These are phyloP conservation scores for Apteryx mantelli DNA, from an alignment of 2,113 vertebrate genomes.

Conservation along the genomic window DNA sequence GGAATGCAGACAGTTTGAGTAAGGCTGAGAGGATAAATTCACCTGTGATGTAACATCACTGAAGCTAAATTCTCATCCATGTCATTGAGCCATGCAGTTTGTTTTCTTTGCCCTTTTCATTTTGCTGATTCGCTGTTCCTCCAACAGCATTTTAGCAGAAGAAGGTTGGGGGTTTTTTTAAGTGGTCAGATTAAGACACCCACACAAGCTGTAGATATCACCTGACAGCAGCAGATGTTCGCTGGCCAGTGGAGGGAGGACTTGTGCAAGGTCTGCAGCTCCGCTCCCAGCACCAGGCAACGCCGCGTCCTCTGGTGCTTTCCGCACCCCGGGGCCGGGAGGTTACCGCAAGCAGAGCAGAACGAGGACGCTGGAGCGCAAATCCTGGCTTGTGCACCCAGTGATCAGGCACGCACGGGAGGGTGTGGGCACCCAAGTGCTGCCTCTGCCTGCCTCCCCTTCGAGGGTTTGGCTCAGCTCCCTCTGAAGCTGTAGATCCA, in stretches of 20 bases:
- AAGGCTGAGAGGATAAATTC: neutral
- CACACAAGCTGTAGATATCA: neutral
- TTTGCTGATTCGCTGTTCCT: neutral
- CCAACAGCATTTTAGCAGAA: neutral
- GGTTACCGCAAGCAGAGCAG: neutral
- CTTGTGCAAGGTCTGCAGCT: neutral
- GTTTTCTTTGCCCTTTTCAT: neutral
- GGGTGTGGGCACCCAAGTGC: neutral
- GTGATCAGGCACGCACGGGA: neutral
- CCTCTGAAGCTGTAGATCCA: neutral
- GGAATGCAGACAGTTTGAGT: slow-evolving; percentile 22
- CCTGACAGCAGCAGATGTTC: neutral
- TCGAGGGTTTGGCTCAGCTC: neutral
- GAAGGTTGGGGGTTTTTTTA: neutral
- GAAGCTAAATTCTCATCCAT: neutral
- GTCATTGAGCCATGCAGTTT: neutral
- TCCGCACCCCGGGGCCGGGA: accelerated
- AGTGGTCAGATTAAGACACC: neutral
- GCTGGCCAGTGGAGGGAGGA: neutral
- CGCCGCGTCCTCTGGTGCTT: accelerated
- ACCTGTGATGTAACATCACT: neutral
- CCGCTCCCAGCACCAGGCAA: accelerated
- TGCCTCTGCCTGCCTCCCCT: neutral
- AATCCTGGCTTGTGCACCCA: neutral
- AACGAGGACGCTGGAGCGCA: accelerated